phyloP scores from a whole-genome alignment of 2,888 invertebrate species.

The Pristionchus arcanus region DNA sequence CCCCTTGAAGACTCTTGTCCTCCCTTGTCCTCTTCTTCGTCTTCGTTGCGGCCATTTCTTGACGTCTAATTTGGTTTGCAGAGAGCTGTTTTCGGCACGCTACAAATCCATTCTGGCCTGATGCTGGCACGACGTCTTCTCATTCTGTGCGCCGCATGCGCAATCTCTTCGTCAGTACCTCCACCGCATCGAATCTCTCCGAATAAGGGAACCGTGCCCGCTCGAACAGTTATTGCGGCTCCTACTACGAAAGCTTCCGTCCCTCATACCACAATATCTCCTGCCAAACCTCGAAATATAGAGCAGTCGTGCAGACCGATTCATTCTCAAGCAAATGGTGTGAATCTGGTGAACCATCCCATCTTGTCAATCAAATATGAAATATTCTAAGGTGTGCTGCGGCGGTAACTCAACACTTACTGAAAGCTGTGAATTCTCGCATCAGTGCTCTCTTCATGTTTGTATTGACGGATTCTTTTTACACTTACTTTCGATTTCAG shows the following conservation, averaged over 20 bases:
- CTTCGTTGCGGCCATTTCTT: not conserved
- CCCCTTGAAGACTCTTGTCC: not conserved
- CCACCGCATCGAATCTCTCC: not conserved
- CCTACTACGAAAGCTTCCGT: not conserved
- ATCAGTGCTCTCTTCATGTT: slow-evolving; percentile 30
- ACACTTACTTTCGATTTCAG: not conserved
- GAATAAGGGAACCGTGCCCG: not conserved
- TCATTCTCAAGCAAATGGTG: slow-evolving; percentile 61
- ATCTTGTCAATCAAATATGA: not conserved
- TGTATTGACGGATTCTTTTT: not conserved
- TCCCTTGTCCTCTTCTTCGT: slow-evolving; percentile 19
- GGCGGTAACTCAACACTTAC: slow-evolving; percentile 25
- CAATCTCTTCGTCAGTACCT: not conserved
- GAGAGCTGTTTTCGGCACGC: not conserved
- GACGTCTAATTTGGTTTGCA: slow-evolving; percentile 19
- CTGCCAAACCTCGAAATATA: not conserved
- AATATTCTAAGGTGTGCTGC: slow-evolving; percentile 31
- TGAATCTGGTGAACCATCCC: slow-evolving; percentile 59
- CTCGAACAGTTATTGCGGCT: not conserved
- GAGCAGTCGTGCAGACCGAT: slow-evolving; percentile 56
- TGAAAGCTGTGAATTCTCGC: slow-evolving; percentile 38
- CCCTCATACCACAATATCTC: not conserved
- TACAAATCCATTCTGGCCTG: not conserved
- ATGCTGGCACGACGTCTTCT: not conserved
- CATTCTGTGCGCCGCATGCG: not conserved